Base-by-base conservation (phyloP, 2,113 vertebrate genomes). In the Rhegmatorhina hoffmannsi region DNA sequence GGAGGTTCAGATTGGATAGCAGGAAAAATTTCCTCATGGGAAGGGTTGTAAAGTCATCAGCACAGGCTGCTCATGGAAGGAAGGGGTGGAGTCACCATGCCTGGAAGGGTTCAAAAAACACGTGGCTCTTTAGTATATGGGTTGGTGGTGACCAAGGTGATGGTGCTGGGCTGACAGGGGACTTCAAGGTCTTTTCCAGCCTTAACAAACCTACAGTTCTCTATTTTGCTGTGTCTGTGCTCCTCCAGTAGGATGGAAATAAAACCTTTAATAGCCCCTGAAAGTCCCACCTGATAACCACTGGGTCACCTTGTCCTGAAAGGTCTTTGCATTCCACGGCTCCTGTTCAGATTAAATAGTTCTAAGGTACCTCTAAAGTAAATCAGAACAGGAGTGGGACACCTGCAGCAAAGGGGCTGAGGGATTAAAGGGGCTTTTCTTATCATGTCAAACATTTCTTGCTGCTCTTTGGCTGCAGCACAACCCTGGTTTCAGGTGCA, bases 1-100 rank as follows among this genome's bases (percentile, higher is more conserved):
- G 1, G 1, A 34, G 7, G 11, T 1, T 34, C 3, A 15, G 20
- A 0, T 2, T 12, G 20, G 43, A 16, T 7, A 43, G 50, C 15
- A 10, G 26, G 31, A 8, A 7, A 44, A 89, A 59, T 33, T 58
- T 8, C 59, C 21, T 9, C 6, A 0, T 50, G 50, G 25, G 4
- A 66, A 58, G 34, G 17, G 25, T 23, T 50, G 21, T 23, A 10
- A 44, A 31, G 26, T 38, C 17, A 2, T 16, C 43, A 31, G 31
- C 5, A 50, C 11, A 12, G 21, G 55, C n/a, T 78, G 46, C 28
- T n/a, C 53, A 44, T 21, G 25, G 34, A 36, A 4, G 25, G 34
- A 44, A 4, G 19, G 17, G 50, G 4, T 14, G 21, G 59, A 33
- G 3, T 36, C 18, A 8, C 17, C 46, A 36, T 28, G 49, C 24